A percentile compares a stretch with the other conserved stretches of the same genome.
Evolutionary conservation across 2,113 vertebrate species (phyloP).

Genomic region (Scophthalmus maximus): DNA sequence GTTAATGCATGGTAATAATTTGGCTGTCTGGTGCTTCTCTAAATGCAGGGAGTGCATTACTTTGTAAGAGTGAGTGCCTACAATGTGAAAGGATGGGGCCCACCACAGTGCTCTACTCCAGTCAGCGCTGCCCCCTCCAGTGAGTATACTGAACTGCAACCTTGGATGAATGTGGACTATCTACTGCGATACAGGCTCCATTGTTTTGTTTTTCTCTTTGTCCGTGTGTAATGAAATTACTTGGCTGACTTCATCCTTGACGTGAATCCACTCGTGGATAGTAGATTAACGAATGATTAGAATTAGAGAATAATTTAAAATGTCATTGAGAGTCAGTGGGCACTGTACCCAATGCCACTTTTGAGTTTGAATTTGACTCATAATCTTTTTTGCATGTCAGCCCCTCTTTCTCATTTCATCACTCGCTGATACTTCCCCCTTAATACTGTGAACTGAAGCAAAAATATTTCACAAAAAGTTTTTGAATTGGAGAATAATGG

Average conservation of each 20-base stretch:
- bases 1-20: slow-evolving; percentile 60
- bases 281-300: slow-evolving; percentile 58
- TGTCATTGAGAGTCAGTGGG: slow-evolving; percentile 36
- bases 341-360: slow-evolving; percentile 2
- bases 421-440: neutral
- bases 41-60: slow-evolving; percentile 79
- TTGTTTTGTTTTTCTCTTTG: slow-evolving; percentile 29
- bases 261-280: slow-evolving; percentile 24
- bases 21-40: slow-evolving; percentile 49
- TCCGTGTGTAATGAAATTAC: slow-evolving; percentile 38
- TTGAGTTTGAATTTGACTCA: slow-evolving; percentile 26
- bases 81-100: slow-evolving; percentile 85
- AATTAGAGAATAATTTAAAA: slow-evolving; percentile 43
- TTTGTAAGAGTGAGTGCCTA: slow-evolving; percentile 80
- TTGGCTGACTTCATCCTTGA: slow-evolving; percentile 33
- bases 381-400: slow-evolving; percentile 28
- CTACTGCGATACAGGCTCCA: neutral
- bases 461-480: neutral
- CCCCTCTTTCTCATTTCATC: no score
- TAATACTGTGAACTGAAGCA: neutral
- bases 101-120: slow-evolving; percentile 75
- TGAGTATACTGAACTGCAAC: slow-evolving; percentile 74
- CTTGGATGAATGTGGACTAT: slow-evolving; percentile 30
- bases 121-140: slow-evolving; percentile 81
- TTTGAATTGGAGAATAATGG: neutral